Conservation (phyloP, 2,888 invertebrate genomes). For the Dysmachus trigonus region DNA sequence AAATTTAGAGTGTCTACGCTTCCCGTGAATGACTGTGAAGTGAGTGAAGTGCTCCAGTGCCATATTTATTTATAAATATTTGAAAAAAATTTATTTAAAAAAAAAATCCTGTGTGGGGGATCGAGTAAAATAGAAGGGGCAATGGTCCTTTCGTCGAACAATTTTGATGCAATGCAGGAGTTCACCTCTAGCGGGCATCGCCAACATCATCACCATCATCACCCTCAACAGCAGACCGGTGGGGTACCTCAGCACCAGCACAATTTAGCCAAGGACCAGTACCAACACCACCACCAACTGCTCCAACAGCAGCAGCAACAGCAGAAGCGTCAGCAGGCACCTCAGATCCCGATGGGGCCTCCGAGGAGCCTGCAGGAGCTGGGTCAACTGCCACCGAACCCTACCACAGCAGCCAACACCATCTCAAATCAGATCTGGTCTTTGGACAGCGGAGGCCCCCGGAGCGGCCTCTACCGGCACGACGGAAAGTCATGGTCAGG, state of each 20-base stretch:
- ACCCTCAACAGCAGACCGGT: neutral
- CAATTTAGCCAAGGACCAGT: neutral
- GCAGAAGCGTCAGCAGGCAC: neutral
- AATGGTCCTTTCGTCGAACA: slow-evolving; percentile 48
- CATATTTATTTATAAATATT: neutral
- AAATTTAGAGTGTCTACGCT: neutral
- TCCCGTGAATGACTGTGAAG: neutral
- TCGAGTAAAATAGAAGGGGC: neutral
- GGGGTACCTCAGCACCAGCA: neutral
- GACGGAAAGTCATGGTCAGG: slow-evolving; percentile 40
- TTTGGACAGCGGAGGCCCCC: neutral
- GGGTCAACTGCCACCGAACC: neutral
- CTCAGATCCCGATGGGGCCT: neutral
- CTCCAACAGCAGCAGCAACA: slow-evolving; percentile 13
- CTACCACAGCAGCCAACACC: neutral
- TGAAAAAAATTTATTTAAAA: neutral
- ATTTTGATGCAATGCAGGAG: slow-evolving; percentile 48
- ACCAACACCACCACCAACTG: neutral
- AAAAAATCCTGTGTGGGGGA: neutral
- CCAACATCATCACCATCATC: neutral
- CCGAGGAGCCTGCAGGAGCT: neutral
- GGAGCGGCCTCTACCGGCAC: neutral
- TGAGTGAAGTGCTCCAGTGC: neutral
- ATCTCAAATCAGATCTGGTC: neutral
- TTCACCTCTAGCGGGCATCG: neutral